phyloP scores from a whole-genome alignment of 2,113 vertebrate genomes.

The Heterocephalus glaber region DNA sequence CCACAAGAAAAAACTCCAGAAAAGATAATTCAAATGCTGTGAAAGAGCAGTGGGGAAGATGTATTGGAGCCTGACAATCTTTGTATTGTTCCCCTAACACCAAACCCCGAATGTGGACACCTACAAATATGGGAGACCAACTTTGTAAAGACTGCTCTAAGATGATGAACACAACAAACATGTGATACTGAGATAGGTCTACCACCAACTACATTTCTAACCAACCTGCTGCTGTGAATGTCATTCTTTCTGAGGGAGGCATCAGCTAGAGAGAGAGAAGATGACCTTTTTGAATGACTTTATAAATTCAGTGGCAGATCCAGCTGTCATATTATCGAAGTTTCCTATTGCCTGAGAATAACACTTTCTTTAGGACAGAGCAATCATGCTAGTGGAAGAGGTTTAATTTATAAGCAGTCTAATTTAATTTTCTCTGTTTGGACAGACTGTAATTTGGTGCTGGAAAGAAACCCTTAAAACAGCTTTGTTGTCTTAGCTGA shows the following conservation, averaged over 20 bases:
- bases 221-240: neutral
- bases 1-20: neutral
- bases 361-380: constrained; percentile 77
- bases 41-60: neutral
- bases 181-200: constrained; percentile 30
- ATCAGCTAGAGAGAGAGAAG: constrained; percentile 12
- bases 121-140: neutral
- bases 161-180: neutral
- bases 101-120: neutral
- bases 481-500: constrained; percentile 79
- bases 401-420: constrained; percentile 84
- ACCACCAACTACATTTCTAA: constrained; percentile 11
- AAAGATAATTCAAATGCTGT: neutral
- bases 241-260: constrained; percentile 10
- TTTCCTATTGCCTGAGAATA: constrained; percentile 69
- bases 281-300: constrained; percentile 42
- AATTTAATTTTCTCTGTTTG: constrained; percentile 88
- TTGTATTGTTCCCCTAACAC: neutral
- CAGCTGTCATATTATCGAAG: constrained; percentile 65
- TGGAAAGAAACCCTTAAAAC: constrained; percentile 81
- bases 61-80: neutral
- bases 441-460: constrained; percentile 81
- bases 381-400: constrained; percentile 82
- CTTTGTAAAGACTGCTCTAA: neutral
- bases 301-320: constrained; percentile 55